phyloP scores from a whole-genome alignment of 2,888 invertebrate genomes.

The Apocheima hispidaria region DNA sequence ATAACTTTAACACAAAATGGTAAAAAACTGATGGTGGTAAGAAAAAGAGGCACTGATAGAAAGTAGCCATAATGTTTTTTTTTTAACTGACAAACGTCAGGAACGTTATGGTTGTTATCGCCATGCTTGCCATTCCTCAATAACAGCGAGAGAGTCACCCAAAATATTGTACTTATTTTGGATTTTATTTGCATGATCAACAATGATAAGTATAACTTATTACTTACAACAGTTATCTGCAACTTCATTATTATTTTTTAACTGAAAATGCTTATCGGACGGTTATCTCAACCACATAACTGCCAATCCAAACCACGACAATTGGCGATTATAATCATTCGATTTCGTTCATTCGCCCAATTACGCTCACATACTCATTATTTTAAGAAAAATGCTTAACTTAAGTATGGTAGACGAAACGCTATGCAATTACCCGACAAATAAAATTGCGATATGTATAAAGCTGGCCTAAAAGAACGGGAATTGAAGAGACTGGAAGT shows the following conservation, averaged over 20 bases:
- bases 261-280: neutral
- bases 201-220: too few species aligned
- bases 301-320: constrained; percentile 22
- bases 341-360: constrained; percentile 58
- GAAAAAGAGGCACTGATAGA: too few species aligned
- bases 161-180: too few species aligned
- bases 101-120: too few species aligned
- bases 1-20: too few species aligned
- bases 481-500: constrained; percentile 53
- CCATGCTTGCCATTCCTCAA: too few species aligned
- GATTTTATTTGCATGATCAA: too few species aligned
- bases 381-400: constrained; percentile 75
- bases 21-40: too few species aligned
- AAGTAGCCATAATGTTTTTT: too few species aligned
- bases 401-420: constrained; percentile 71
- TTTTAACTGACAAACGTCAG: too few species aligned
- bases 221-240: too few species aligned
- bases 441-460: constrained; percentile 72
- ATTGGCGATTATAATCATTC: constrained; percentile 55
- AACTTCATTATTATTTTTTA: constrained; percentile 1
- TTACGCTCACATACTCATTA: constrained; percentile 70
- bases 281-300: constrained; percentile 10
- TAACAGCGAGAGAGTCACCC: too few species aligned
- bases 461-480: constrained; percentile 50
- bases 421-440: constrained; percentile 71